Conservation (phyloP, 2,113 vertebrate genomes). For the Petromus typicus region DNA sequence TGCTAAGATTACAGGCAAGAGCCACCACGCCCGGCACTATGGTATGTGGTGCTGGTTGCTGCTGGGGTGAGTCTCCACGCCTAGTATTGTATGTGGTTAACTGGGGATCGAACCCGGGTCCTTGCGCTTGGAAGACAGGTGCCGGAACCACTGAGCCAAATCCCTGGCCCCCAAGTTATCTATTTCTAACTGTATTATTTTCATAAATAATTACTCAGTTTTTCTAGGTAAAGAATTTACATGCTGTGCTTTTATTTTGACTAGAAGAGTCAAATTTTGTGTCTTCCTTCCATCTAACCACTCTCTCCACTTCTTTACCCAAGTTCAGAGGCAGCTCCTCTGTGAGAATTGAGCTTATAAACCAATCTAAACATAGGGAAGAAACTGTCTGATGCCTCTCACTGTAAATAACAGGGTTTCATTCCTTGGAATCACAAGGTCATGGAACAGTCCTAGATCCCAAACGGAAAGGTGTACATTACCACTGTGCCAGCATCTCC, state of each 20-base stretch:
- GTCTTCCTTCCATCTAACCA: background rate
- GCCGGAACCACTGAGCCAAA: too few species aligned
- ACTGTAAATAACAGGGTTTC: background rate
- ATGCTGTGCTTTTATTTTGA: background rate
- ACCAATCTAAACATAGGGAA: conserved; percentile 42
- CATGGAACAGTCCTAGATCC: background rate
- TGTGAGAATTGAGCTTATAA: background rate
- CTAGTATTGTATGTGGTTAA: too few species aligned
- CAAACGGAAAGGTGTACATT: background rate
- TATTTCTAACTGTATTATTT: conserved; percentile 42
- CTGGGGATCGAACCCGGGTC: too few species aligned
- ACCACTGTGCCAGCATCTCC: background rate
- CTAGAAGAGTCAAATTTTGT: background rate
- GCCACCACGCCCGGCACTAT: too few species aligned
- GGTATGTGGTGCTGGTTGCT: too few species aligned
- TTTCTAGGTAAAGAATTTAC: background rate
- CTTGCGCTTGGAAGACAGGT: too few species aligned
- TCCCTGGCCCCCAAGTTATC: too few species aligned
- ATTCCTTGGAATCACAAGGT: background rate
- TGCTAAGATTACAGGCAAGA: too few species aligned
- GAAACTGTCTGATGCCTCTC: background rate
- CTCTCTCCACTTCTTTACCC: background rate
- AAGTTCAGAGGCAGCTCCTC: background rate
- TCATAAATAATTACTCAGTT: background rate
- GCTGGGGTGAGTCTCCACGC: too few species aligned